Evolutionary conservation across 2,797 vertebrate genomes (phyloP), one percentile per base, ranked within the genome.

Genomic region (Macroramphosus scolopax): DNA sequence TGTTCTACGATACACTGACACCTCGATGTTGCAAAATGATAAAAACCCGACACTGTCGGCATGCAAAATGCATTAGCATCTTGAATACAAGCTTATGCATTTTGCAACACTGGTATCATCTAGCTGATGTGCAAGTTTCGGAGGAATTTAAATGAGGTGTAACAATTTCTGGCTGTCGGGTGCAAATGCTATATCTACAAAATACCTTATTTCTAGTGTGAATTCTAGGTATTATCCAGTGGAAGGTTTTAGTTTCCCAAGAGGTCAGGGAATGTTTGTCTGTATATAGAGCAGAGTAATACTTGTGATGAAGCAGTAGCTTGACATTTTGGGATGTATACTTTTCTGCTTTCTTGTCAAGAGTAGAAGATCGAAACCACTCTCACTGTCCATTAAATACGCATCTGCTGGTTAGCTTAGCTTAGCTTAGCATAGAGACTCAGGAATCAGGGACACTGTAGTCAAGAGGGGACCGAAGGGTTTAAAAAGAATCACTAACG

Each of bases 11-110:
- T 62, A 53, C 37, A 40, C 75, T 78, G 45, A 49, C 52, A 57
- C 52, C 36, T 55, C 22, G 7, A 56, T 65, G 47, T 48, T 3
- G 47, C 42, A 26, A 15, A 61, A 60, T 15, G 60, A 74, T 73
- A 54, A 75, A 79, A 63, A 17, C 32, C 42, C 0, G n/a, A n/a
- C n/a, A n/a, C 62, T 28, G 46, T 33, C 41, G 48, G 17, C 29
- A 42, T 36, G 49, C 33, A 60, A 62, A 63, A 74, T 40, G 43
- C 52, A 72, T 60, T 48, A 42, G 67, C 50, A 40, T 54, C 43
- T 22, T 17, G 46, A n/a, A 60, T 37, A 18, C 51, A 13, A 33
- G 22, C 18, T 26, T 17, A 9, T 48, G 10, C 25, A 22, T 65
- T 68, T 44, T 51, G 25, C 50, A 53, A 17, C 36, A n/a, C 17